Conservation (phyloP, 2,797 vertebrate species). For the Enoplosus armatus region DNA sequence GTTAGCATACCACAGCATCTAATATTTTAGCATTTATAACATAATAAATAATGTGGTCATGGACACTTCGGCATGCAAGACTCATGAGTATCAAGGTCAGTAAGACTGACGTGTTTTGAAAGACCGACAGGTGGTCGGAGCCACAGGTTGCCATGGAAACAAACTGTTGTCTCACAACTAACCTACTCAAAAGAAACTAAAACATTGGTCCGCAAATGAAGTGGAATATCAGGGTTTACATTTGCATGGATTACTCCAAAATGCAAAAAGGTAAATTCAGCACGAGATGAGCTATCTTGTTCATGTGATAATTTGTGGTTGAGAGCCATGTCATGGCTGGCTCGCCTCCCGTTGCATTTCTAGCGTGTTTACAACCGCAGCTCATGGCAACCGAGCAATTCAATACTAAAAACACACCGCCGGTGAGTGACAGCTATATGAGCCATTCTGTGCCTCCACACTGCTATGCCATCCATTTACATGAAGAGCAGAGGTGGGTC, state of each 20-base stretch:
- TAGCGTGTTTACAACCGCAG: slow-evolving; percentile 71
- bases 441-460: slow-evolving; percentile 62
- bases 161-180: slow-evolving; percentile 18
- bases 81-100: slow-evolving; percentile 62
- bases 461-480: slow-evolving; percentile 70
- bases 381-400: slow-evolving; percentile 82
- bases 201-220: background rate
- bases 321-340: slow-evolving; percentile 45
- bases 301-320: slow-evolving; percentile 44
- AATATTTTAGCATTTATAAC: background rate
- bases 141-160: slow-evolving; percentile 41
- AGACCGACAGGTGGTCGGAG: slow-evolving; percentile 72
- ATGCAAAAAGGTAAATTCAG: slow-evolving; percentile 28
- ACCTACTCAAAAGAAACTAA: background rate
- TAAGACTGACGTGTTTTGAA: slow-evolving; percentile 57
- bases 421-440: slow-evolving; percentile 65
- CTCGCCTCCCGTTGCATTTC: slow-evolving; percentile 63
- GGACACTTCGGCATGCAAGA: background rate
- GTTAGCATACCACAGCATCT: background rate
- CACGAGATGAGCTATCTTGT: background rate
- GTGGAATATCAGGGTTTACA: background rate
- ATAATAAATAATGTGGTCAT: background rate
- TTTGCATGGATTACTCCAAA: slow-evolving; percentile 28
- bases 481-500: slow-evolving; percentile 51
- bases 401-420: slow-evolving; percentile 58